Conservation (phyloP, 1,140 invertebrate genomes). For the Probaryconus sp. region DNA sequence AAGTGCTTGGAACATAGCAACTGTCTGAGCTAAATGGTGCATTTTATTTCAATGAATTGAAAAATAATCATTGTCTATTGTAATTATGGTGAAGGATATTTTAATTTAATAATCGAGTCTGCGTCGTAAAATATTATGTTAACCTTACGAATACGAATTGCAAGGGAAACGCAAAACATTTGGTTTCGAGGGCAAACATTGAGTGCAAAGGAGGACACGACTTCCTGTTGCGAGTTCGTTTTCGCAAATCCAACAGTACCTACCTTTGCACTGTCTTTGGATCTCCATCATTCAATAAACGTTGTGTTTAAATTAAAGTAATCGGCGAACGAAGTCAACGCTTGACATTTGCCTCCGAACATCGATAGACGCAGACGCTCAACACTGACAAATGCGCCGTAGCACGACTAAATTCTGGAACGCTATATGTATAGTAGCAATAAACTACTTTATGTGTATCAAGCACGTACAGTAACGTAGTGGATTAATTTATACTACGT, state of each 20-base stretch:
- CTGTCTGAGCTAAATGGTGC: too few species aligned
- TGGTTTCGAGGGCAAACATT: neutral
- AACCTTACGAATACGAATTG: too few species aligned
- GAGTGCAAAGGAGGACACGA: neutral
- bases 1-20: too few species aligned
- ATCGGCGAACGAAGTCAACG: constrained; percentile 46
- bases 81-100: too few species aligned
- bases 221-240: neutral
- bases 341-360: constrained; percentile 66
- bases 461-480: constrained; percentile 12
- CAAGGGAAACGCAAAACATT: too few species aligned
- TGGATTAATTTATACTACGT: neutral
- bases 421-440: constrained; percentile 26
- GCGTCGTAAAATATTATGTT: too few species aligned
- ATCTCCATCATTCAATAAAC: constrained; percentile 64
- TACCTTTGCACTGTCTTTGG: constrained; percentile 71
- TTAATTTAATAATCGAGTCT: too few species aligned
- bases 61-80: too few species aligned
- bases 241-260: neutral
- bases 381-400: constrained; percentile 69
- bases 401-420: constrained; percentile 59
- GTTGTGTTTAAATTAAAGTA: constrained; percentile 31
- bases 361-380: constrained; percentile 69
- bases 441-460: constrained; percentile 12
- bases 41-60: too few species aligned